Conservation (phyloP, 2,888 invertebrate genomes). For the Cepaea hortensis region DNA sequence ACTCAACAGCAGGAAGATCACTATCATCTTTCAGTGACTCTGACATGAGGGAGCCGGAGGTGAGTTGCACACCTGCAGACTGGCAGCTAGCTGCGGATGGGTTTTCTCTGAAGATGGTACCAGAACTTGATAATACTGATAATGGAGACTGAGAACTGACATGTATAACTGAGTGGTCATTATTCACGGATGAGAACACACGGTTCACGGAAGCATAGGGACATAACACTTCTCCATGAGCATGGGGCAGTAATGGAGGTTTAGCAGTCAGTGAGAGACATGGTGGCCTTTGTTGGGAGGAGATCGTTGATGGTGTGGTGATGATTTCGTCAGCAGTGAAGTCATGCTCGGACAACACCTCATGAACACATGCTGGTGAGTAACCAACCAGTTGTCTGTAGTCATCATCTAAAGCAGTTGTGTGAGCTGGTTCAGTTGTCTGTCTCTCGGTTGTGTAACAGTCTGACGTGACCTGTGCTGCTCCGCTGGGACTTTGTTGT, state of each 20-base stretch:
- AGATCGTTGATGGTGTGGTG: background rate
- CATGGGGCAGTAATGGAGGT: background rate
- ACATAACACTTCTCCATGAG: background rate
- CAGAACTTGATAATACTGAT: background rate
- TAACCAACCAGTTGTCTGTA: background rate
- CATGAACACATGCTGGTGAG: background rate
- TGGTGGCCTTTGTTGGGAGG: background rate
- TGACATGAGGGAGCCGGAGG: background rate
- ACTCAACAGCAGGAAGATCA: background rate
- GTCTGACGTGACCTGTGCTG: background rate
- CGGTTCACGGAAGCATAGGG: background rate
- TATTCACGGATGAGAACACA: conserved; percentile 21
- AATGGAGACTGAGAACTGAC: conserved; percentile 26
- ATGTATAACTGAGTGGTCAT: background rate
- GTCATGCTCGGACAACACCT: background rate
- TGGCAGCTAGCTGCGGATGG: too few relatives aligned
- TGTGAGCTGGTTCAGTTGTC: background rate
- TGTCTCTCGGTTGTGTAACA: background rate
- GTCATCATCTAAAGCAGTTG: background rate
- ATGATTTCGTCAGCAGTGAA: background rate
- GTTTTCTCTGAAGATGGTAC: too few relatives aligned
- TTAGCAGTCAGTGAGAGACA: background rate
- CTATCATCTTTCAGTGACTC: background rate
- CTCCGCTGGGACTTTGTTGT: background rate
- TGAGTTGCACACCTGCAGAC: too few relatives aligned